phyloP scores from a whole-genome alignment of 2,888 invertebrate species.

The Oscheius sp. region DNA sequence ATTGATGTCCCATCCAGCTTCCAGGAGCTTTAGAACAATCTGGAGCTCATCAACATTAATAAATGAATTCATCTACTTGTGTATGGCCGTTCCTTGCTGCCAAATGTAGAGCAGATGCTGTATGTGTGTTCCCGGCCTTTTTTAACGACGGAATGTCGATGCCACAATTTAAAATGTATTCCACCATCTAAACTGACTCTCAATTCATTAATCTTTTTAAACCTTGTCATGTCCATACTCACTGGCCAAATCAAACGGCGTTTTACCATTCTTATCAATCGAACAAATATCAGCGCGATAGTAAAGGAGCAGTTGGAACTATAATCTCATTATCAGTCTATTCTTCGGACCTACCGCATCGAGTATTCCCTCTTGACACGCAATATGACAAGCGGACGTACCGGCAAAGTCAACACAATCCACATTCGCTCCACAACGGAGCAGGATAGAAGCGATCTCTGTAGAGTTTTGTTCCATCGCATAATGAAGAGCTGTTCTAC shows the following conservation, averaged over 20 bases:
- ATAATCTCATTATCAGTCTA: slow-evolving; percentile 12
- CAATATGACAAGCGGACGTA: slow-evolving; percentile 47
- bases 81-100: slow-evolving; percentile 63
- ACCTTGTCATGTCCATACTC: slow-evolving; percentile 72
- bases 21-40: slow-evolving; percentile 70
- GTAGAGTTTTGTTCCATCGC: slow-evolving; percentile 44
- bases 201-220: background rate
- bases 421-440: slow-evolving; percentile 43
- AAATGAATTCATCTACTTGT: slow-evolving; percentile 38
- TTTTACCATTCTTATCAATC: slow-evolving; percentile 71
- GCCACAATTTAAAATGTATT: slow-evolving; percentile 36
- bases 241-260: slow-evolving; percentile 74
- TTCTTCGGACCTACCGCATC: slow-evolving; percentile 40
- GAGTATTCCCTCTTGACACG: slow-evolving; percentile 51
- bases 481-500: slow-evolving; percentile 50
- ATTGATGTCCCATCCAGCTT: slow-evolving; percentile 73
- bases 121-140: slow-evolving; percentile 36
- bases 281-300: slow-evolving; percentile 72
- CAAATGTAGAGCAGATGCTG: slow-evolving; percentile 57
- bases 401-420: slow-evolving; percentile 49
- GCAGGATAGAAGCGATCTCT: slow-evolving; percentile 42
- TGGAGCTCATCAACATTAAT: slow-evolving; percentile 4
- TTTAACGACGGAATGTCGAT: slow-evolving; percentile 12
- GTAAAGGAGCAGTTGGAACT: slow-evolving; percentile 72
- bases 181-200: slow-evolving; percentile 39